Evolutionary conservation across 2,797 vertebrate species (phyloP).

Genomic region (Sparus aurata): DNA sequence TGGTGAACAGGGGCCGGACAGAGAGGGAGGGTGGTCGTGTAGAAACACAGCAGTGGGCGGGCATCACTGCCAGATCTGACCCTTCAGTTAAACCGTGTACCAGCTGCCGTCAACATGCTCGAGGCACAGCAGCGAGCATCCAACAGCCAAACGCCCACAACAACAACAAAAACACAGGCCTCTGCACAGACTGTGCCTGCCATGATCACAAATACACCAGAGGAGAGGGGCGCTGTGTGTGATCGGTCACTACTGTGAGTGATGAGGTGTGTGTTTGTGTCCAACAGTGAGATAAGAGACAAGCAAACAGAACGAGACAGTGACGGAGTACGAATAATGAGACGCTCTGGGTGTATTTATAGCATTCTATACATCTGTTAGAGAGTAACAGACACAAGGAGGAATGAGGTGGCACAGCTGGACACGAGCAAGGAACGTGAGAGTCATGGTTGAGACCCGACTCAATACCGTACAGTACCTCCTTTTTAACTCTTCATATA

Average conservation of each 20-base stretch:
- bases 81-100: constrained; percentile 30
- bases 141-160: constrained; percentile 10
- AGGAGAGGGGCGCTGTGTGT: not conserved
- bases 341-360: no score
- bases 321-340: not conserved
- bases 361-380: not conserved
- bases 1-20: not conserved
- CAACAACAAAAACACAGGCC: constrained; percentile 12
- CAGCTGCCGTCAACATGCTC: constrained; percentile 50
- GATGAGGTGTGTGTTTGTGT: constrained; percentile 10
- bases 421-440: no score
- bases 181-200: not conserved
- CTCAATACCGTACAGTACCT: no score
- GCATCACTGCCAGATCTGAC: constrained; percentile 40
- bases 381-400: no score
- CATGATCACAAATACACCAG: not conserved
- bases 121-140: constrained; percentile 25
- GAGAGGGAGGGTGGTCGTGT: not conserved
- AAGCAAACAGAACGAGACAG: not conserved
- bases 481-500: no score
- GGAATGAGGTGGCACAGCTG: not conserved
- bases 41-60: constrained; percentile 18
- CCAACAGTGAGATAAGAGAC: not conserved
- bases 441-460: no score
- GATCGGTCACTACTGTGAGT: not conserved